Conservation (phyloP, 92 coral and sea anemone species). For the Actinostola sp. region DNA sequence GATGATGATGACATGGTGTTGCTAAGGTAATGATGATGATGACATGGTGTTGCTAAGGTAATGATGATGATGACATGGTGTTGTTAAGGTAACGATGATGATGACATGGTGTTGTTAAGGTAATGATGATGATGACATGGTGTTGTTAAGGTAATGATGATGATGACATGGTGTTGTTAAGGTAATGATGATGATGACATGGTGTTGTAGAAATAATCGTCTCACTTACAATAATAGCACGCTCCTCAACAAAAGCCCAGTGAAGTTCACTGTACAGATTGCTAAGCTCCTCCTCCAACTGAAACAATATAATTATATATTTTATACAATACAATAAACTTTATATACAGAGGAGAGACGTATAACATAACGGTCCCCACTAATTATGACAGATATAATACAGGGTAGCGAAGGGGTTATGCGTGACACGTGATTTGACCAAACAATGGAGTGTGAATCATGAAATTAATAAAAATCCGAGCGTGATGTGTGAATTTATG, state of each 20-base stretch:
- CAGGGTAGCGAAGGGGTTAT: too few species aligned
- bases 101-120: background rate
- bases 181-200: background rate
- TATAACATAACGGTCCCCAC: too few species aligned
- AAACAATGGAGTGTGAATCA: too few species aligned
- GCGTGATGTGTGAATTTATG: too few species aligned
- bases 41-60: background rate
- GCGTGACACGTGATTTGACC: too few species aligned
- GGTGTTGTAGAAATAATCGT: background rate
- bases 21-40: background rate
- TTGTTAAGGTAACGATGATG: background rate
- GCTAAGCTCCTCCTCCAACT: slow-evolving; percentile 78
- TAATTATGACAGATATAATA: too few species aligned
- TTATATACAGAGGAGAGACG: too few species aligned
- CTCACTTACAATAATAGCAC: slow-evolving; percentile 60
- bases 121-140: background rate
- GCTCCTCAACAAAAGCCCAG: slow-evolving; percentile 67
- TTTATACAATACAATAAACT: too few species aligned
- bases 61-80: background rate
- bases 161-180: background rate
- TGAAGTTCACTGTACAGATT: slow-evolving; percentile 71
- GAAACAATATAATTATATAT: background rate
- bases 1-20: background rate
- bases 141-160: background rate
- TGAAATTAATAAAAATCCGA: too few species aligned